These are phyloP conservation scores for Nibea albiflora DNA, from an alignment of 2,113 vertebrate species.

Conservation along the genomic window DNA sequence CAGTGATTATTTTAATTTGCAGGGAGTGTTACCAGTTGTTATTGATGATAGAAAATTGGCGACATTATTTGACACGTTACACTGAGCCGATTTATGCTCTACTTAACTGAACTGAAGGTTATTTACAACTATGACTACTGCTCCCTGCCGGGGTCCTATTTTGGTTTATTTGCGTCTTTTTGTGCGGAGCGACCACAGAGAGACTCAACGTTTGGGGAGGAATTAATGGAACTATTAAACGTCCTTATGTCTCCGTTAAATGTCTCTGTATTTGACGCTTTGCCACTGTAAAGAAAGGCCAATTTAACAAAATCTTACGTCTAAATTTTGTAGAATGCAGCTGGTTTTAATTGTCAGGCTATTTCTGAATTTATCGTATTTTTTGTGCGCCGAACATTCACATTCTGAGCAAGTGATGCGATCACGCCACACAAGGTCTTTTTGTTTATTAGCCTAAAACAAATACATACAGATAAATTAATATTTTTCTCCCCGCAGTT, in stretches of 20 bases:
- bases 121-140: not conserved
- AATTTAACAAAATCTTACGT: not conserved
- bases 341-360: not conserved
- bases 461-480: not conserved
- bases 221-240: not conserved
- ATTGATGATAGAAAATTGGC: conserved; percentile 91
- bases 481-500: not conserved
- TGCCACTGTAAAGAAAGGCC: not conserved
- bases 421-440: not conserved
- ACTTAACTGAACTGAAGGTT: not conserved
- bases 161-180: not conserved
- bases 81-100: conserved; percentile 62
- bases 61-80: conserved; percentile 87
- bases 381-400: not conserved
- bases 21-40: conserved; percentile 90
- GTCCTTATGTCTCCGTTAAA: not conserved
- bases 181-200: conserved; percentile 11
- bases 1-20: conserved; percentile 88
- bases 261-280: not conserved
- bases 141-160: not conserved
- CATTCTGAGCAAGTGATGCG: not conserved
- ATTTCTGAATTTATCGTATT: not conserved
- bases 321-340: not conserved
- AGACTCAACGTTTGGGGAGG: not conserved
- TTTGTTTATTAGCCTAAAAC: no score